phyloP scores from a whole-genome alignment of 2,113 vertebrate genomes.

The Carassius gibelio region DNA sequence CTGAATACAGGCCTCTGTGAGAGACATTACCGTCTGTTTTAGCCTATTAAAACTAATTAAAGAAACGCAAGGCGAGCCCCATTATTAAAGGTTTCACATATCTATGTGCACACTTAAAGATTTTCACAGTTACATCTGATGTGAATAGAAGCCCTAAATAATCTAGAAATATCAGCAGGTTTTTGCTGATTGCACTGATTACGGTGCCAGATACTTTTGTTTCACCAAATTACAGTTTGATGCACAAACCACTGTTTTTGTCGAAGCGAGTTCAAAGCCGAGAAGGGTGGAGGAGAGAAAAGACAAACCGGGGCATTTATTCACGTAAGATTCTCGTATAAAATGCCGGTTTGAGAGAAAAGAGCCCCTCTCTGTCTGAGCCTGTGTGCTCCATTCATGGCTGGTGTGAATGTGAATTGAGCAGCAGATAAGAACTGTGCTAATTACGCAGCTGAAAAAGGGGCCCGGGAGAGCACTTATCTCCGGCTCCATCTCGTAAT shows the following conservation, averaged over 20 bases:
- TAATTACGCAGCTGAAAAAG: constrained; percentile 82
- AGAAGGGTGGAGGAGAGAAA: constrained; percentile 52
- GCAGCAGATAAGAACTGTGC: constrained; percentile 84
- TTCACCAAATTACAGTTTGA: constrained; percentile 84
- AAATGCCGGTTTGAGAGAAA: constrained; percentile 67
- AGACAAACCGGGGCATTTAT: constrained; percentile 59
- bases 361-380: constrained; percentile 61
- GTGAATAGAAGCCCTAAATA: constrained; percentile 74
- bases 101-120: constrained; percentile 68
- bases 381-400: constrained; percentile 70
- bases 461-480: constrained; percentile 85
- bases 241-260: constrained; percentile 85
- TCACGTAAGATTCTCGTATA: constrained; percentile 57
- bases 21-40: constrained; percentile 88
- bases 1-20: constrained; percentile 91
- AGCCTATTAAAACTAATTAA: constrained; percentile 90
- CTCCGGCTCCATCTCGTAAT: constrained; percentile 83
- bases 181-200: constrained; percentile 81
- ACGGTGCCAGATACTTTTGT: constrained; percentile 79
- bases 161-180: constrained; percentile 76
- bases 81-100: constrained; percentile 74
- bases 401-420: constrained; percentile 82
- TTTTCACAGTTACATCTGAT: constrained; percentile 75
- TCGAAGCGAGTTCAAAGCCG: constrained; percentile 77
- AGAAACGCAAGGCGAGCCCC: constrained; percentile 66